Base-by-base conservation (phyloP, 1,140 invertebrate species). In the Drosophila pallidifrons region DNA sequence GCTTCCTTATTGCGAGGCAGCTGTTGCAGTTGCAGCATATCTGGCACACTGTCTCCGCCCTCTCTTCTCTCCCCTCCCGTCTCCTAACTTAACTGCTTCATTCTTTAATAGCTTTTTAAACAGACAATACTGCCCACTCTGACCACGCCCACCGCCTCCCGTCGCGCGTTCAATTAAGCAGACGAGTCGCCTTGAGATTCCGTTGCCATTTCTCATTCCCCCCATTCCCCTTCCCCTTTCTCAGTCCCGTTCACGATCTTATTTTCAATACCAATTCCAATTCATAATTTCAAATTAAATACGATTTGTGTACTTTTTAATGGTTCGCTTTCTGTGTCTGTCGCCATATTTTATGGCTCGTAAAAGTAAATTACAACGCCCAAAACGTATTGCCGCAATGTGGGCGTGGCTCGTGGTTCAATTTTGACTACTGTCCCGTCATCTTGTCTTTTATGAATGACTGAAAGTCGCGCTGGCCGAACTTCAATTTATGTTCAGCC, bases 71-170 rank as follows among this genome's bases (percentile, higher is more conserved):
- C 52, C 7, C 13, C 13, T 5, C 20, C 47, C 38, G 8, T 28
- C 38, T 54, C 45, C 20, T 25, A 25, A 0, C 20, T 25, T 25
- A 32, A 5, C 28, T 32, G 28, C 28, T 15, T 61, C 25, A 38
- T 52, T 38, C 32, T 59, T 77, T 82, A 82, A 87, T 87, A 76
- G 59, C 64, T 64, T 87, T 80, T 88, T 88, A 87, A 87, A 77
- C 69, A 82, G 77, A 60, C 68, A 52, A 49, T 70, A 38, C 76
- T 49, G 71, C 76, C 81, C 69, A 71, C 61, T 51, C 35, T 7
- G 1, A 15, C 41, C 72, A 75, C 72, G 72, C 72, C 72, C 66
- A 75, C 16, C 28, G 55, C 41, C 20, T 25, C 15, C 32, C 13
- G 35, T 57, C 28, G 52, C 46, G 38, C 52, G 45, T 58, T 71